Percentiles rank a stretch among this genome's conserved stretches.
phyloP scores from a whole-genome alignment of 1,140 invertebrate species.

The Aricia agestis region DNA sequence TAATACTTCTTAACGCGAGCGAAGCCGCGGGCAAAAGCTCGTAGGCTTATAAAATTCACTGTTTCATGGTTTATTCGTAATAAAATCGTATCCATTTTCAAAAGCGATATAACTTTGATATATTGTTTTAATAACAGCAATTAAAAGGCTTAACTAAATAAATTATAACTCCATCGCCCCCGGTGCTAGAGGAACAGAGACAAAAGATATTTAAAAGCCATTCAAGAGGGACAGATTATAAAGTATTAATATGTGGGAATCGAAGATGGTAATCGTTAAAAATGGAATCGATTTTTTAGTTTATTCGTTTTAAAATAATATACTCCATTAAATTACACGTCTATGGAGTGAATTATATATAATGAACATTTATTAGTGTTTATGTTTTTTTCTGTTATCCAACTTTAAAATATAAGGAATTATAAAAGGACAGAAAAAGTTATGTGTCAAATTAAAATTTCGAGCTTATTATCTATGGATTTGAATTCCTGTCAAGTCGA shows the following conservation, averaged over 20 bases:
- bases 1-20: too few species aligned
- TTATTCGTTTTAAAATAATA: conserved; percentile 18
- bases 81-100: conserved; percentile 8
- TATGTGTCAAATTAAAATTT: not conserved
- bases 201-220: conserved; percentile 13
- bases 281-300: conserved; percentile 17
- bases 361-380: not conserved
- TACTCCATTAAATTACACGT: conserved; percentile 10
- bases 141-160: conserved; percentile 55
- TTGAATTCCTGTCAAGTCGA: not conserved
- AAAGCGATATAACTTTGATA: conserved; percentile 6
- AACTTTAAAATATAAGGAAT: too few species aligned
- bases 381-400: not conserved
- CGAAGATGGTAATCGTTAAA: conserved; percentile 36
- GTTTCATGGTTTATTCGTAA: not conserved
- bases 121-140: conserved; percentile 26
- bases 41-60: too few species aligned
- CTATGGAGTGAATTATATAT: not conserved
- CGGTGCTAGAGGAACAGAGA: conserved; percentile 40
- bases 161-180: conserved; percentile 57
- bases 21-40: too few species aligned
- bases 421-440: not conserved
- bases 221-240: conserved; percentile 33
- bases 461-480: not conserved
- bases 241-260: conserved; percentile 34